These are phyloP conservation scores for Drosophila quinaria DNA, from an alignment of 2,888 invertebrate genomes.

Conservation along the genomic window DNA sequence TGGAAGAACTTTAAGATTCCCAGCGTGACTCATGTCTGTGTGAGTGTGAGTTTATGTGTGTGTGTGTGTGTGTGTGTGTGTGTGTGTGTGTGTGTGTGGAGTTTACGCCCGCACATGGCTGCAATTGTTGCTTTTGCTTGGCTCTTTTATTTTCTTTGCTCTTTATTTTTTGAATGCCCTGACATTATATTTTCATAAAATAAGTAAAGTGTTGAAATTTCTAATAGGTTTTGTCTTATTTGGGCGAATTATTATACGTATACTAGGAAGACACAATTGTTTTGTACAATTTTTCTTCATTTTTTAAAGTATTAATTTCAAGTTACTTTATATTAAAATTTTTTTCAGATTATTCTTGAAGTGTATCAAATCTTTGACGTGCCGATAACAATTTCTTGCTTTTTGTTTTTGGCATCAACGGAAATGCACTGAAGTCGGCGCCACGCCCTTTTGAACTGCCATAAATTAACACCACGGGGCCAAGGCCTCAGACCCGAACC, in stretches of 20 bases:
- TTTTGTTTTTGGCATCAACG: conserved; percentile 29
- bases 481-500: conserved; percentile 17
- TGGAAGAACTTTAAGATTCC: conserved; percentile 5
- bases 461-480: conserved; percentile 66
- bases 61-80: not conserved
- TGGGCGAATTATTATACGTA: no score
- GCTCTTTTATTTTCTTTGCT: conserved; percentile 12
- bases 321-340: not conserved
- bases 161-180: not conserved
- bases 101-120: conserved; percentile 40
- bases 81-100: not conserved
- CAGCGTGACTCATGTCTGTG: conserved; percentile 8
- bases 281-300: not conserved
- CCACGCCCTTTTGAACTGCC: conserved; percentile 73
- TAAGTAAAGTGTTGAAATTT: no score
- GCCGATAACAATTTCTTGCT: not conserved
- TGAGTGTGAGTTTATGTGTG: not conserved
- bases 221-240: no score
- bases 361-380: not conserved
- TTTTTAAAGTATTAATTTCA: not conserved
- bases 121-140: conserved; percentile 22
- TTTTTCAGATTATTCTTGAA: not conserved
- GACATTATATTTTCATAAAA: no score
- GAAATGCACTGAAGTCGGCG: conserved; percentile 38
- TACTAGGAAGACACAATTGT: no score